Evolutionary conservation across 2,797 vertebrate genomes (phyloP), one percentile per base, ranked within the genome.

Genomic region (Hydrophis major): DNA sequence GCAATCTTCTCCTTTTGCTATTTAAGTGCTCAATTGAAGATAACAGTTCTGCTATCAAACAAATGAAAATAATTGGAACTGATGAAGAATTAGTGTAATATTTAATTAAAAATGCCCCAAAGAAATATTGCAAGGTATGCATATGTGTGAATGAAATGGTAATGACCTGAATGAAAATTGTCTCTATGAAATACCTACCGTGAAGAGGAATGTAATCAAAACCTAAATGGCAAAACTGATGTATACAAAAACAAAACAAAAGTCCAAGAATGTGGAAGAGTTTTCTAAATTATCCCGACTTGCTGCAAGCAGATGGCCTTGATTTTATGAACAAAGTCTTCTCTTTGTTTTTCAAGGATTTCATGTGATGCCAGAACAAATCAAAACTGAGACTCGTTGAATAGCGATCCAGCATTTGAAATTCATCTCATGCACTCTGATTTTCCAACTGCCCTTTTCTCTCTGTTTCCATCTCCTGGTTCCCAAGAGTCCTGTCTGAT

Each of bases 311-410:
- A 18, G 32, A 47, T 5, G n/a, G 50, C 6, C 56, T n/a, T 87
- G 59, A 47, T 59, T 18, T 88, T 74, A 18, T 18, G 55, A 93
- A 74, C 53, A 53, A 74, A 87, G 20, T 27, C 18, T 12, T 14
- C 28, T 20, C 20, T 89, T 57, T 91, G 63, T n/a, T 50, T 93
- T 61, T 87, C 66, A 87, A 56, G 87, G 74, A 86, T 27, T 10
- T 12, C 56, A 56, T 89, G 56, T 32, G 6, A 69, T 32, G 3
- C 47, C 69, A 86, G 63, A 94, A 83, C 61, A 91, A 93, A 93
- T 74, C n/a, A 25, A 47, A 94, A 56, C 50, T 56, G 92, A 56
- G 57, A 94, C 87, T 88, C 86, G 27, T 42, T 22, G 87, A 86
- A 74, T 59, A 56, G 83, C 22, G 55, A 57, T 60, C 10, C 2